These are phyloP conservation scores for Ophion slaviceki DNA, from an alignment of 2,888 invertebrate genomes.

Conservation along the genomic window DNA sequence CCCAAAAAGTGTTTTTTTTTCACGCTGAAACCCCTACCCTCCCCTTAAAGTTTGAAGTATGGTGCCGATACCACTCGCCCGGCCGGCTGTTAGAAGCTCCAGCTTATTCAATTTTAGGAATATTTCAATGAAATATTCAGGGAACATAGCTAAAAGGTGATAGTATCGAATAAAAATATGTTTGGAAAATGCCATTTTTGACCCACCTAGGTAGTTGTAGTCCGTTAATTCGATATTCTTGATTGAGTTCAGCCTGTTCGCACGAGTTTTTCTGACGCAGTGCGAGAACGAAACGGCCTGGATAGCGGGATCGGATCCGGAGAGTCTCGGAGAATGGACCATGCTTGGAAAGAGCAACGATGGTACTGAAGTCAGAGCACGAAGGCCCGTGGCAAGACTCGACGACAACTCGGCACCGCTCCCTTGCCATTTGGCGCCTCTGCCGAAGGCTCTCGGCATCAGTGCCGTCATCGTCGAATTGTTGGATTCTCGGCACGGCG, in stretches of 20 bases:
- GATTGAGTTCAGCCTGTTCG: constrained; percentile 11
- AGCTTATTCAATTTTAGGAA: too few relatives aligned
- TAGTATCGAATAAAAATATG: too few relatives aligned
- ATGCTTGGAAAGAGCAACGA: constrained; percentile 71
- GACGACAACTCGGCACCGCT: constrained; percentile 70
- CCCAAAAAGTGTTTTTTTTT: too few relatives aligned
- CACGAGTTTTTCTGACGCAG: constrained; percentile 64
- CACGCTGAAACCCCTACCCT: too few relatives aligned
- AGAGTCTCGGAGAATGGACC: constrained; percentile 76
- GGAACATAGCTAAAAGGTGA: too few relatives aligned
- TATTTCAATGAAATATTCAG: too few relatives aligned
- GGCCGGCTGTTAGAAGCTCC: too few relatives aligned
- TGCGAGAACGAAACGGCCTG: constrained; percentile 72
- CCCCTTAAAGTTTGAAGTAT: too few relatives aligned
- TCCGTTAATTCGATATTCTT: neutral
- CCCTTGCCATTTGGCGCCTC: constrained; percentile 70
- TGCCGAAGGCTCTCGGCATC: constrained; percentile 73
- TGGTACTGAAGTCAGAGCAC: constrained; percentile 73
- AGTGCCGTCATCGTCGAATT: constrained; percentile 69
- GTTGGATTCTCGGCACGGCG: constrained; percentile 65
- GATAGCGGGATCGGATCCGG: constrained; percentile 69
- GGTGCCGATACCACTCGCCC: too few relatives aligned
- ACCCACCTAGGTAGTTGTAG: too few relatives aligned
- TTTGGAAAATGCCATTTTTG: too few relatives aligned
- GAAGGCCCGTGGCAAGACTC: constrained; percentile 74